phyloP scores from a whole-genome alignment of 2,888 invertebrate genomes.

The Lepidochitona cinerea region DNA sequence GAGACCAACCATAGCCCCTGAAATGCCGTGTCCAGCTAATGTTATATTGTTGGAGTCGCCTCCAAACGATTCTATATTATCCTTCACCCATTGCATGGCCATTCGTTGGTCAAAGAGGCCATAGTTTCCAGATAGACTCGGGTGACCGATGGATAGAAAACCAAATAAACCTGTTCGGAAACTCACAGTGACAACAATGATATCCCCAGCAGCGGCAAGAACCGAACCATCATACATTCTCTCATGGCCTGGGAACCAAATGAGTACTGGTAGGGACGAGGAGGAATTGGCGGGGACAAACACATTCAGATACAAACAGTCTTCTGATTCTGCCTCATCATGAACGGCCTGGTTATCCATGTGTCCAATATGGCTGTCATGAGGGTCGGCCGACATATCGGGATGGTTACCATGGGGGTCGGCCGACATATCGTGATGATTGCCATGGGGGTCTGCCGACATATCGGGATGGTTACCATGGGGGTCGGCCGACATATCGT shows the following conservation, averaged over 20 bases:
- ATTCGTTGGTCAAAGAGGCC: background rate
- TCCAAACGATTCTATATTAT: background rate
- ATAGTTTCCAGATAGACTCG: background rate
- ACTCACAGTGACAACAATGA: background rate
- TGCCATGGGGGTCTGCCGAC: no score
- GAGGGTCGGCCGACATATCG: no score
- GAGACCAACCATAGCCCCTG: constrained; percentile 2
- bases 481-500: no score
- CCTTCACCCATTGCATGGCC: background rate
- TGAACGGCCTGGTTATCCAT: no score
- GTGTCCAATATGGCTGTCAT: no score
- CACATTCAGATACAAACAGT: background rate
- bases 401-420: no score
- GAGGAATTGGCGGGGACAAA: background rate
- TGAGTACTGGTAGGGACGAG: background rate
- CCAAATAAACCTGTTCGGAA: background rate
- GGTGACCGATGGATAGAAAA: background rate
- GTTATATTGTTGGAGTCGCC: background rate
- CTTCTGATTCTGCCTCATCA: background rate
- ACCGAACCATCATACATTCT: background rate
- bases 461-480: no score
- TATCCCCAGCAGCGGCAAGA: background rate
- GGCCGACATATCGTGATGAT: no score
- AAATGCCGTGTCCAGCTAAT: background rate
- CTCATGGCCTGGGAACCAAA: constrained; percentile 1